A percentile compares a stretch with the other conserved stretches of the same genome.
Evolutionary conservation across 2,888 invertebrate species (phyloP).

Genomic region (Rhingia rostrata): DNA sequence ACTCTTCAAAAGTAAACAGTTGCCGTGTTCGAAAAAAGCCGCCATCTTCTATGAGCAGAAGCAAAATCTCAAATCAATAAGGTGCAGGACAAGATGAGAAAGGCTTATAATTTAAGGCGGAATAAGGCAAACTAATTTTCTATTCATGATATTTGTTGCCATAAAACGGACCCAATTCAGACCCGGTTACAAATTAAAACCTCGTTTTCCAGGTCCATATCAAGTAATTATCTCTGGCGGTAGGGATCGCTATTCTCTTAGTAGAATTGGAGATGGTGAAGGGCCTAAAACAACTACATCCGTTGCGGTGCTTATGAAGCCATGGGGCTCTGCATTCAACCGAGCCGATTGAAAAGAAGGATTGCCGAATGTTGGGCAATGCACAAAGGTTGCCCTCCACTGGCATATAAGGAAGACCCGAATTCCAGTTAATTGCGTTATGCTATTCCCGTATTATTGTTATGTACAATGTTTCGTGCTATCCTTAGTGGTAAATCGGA

Average conservation of each 20-base stretch:
- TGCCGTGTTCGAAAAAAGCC: slow-evolving; percentile 1
- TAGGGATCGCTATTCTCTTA: slow-evolving; percentile 10
- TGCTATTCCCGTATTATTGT: too few species aligned
- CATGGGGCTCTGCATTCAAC: too few species aligned
- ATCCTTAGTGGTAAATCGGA: too few species aligned
- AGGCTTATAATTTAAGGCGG: slow-evolving; percentile 2
- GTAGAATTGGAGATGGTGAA: too few species aligned
- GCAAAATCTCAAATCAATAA: slow-evolving; percentile 19
- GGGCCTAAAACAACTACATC: too few species aligned
- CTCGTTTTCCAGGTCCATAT: slow-evolving; percentile 3
- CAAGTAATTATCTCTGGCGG: slow-evolving; percentile 10
- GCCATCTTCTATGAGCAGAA: not conserved
- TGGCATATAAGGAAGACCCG: too few species aligned
- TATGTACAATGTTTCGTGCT: too few species aligned
- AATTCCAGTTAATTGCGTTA: too few species aligned
- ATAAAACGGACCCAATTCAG: slow-evolving; percentile 12
- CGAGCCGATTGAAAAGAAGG: too few species aligned
- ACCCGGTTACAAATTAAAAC: slow-evolving; percentile 18
- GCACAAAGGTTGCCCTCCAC: too few species aligned
- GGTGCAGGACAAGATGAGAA: slow-evolving; percentile 7
- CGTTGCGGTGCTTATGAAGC: too few species aligned
- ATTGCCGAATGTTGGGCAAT: too few species aligned
- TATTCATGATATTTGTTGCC: slow-evolving; percentile 14
- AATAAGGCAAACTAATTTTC: slow-evolving; percentile 1
- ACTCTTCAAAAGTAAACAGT: not conserved